Base-by-base conservation (phyloP, 1,140 invertebrate species). In the Diprion similis region DNA sequence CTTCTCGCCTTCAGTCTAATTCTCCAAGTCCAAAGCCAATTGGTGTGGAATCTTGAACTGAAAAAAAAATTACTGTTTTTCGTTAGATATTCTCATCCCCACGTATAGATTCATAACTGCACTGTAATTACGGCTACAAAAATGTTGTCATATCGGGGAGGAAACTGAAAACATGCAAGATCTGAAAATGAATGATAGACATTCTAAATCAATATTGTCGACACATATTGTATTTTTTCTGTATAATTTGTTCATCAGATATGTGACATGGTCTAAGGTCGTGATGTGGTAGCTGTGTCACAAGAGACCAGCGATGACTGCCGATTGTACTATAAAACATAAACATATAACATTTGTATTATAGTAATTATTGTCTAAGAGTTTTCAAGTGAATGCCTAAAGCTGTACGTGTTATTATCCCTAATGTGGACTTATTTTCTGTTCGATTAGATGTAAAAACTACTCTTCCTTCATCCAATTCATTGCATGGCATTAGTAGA, bases 291-390 rank as follows among this genome's bases (percentile, higher is more conserved):
- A 72, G 76, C 68, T 70, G 73, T 78, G 79, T 80, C 77, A 80
- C 73, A 59, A 80, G 79, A 80, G 79, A 80, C 79, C 79, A 80
- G 79, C 79, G 73, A 78, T 77, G 79, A 80, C 79, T 80, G 79
- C 79, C 79, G 79, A 80, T 76, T 78, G 80, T 77, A 80, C 71
- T 77, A 75, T 80, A 80, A 80, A 80, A 73, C 71, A 73, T 78
- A 80, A 80, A 80, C 76, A 71, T 76, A 70, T 80, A 80, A 78
- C 76, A 78, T 80, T 74, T 80, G 76, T 80, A 80, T 78, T 77
- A 80, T 80, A 77, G 78, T 76, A 80, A 80, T 80, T 80, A 80
- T 74, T 59, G 9, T 59, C 51, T 59, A 59, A 59, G 51, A 59
- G 51, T 59, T 59, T 59, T 13, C 51, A 9, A 59, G 51, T 59